Evolutionary conservation across 2,888 invertebrate genomes (phyloP).

Genomic region (Caenorhabditis sp.): DNA sequence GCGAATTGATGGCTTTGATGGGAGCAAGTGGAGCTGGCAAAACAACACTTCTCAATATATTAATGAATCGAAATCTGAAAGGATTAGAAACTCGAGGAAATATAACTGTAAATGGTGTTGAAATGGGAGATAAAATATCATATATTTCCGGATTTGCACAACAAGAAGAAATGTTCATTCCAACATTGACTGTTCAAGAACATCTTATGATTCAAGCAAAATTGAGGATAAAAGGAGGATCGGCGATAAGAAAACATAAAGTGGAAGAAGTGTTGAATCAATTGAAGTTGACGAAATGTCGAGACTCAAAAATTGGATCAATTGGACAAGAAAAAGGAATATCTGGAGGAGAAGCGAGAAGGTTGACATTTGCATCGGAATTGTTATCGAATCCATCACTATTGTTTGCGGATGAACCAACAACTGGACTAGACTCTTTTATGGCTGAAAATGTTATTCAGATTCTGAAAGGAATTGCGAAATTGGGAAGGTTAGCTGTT

Average conservation of each 20-base stretch:
- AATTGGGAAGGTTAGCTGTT: conserved; percentile 43
- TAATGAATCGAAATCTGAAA: conserved; percentile 74
- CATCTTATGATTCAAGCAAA: conserved; percentile 62
- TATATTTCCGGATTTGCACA: conserved; percentile 4
- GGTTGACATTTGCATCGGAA: conserved; percentile 88
- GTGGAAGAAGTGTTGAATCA: conserved; percentile 78
- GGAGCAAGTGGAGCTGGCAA: conserved; percentile 83
- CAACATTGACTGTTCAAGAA: conserved; percentile 47
- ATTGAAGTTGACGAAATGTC: conserved; percentile 86
- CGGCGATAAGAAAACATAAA: conserved; percentile 11
- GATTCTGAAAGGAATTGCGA: conserved; percentile 73
- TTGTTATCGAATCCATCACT: conserved; percentile 84
- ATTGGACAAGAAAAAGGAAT: conserved; percentile 78
- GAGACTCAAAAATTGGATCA: conserved; percentile 88
- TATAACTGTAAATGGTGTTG: conserved; percentile 47
- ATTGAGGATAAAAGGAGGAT: conserved; percentile 25
- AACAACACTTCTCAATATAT: conserved; percentile 87
- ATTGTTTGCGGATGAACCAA: conserved; percentile 96
- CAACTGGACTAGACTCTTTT: conserved; percentile 86
- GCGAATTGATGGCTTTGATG: conserved; percentile 40
- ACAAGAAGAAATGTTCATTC: conserved; percentile 17
- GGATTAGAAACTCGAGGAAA: conserved; percentile 67
- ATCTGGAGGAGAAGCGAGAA: conserved; percentile 76
- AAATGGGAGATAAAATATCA: conserved; percentile 1
- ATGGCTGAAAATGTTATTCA: conserved; percentile 89